Evolutionary conservation across 2,113 vertebrate genomes (phyloP).

Genomic region (Ochotona curzoniae): DNA sequence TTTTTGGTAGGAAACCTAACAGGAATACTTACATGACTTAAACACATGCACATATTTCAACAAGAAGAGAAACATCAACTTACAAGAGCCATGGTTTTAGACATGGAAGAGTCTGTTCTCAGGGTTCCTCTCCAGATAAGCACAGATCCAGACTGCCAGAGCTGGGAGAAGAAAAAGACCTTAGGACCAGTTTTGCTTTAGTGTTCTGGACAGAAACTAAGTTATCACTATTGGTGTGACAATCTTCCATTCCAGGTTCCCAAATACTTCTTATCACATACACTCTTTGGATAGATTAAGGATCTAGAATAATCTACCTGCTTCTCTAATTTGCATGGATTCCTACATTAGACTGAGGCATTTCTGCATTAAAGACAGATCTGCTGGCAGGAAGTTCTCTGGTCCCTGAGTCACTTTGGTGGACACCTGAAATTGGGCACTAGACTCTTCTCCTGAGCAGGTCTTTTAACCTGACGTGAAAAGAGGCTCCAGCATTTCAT

Average conservation of each 20-base stretch:
- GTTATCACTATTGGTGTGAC: not conserved
- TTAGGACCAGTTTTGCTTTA: not conserved
- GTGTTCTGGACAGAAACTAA: not conserved
- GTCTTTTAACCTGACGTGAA: not conserved
- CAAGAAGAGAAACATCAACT: slow-evolving; percentile 16
- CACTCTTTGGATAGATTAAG: not conserved
- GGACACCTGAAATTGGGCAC: not conserved
- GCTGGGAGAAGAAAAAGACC: slow-evolving; percentile 36
- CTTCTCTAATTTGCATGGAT: not conserved
- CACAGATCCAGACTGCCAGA: slow-evolving; percentile 26
- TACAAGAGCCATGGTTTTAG: slow-evolving; percentile 47
- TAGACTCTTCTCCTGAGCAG: not conserved
- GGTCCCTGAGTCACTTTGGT: not conserved
- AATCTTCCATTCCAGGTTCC: not conserved
- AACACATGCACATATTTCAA: not conserved
- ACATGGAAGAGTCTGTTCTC: not conserved
- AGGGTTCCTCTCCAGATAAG: slow-evolving; percentile 12
- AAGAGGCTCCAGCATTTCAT: not conserved
- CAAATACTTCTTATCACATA: not conserved
- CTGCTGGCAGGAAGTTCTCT: not conserved
- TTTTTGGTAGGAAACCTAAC: not conserved
- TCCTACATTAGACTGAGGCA: not conserved
- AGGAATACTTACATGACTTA: slow-evolving; percentile 3
- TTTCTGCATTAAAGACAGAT: not conserved
- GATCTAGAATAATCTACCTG: not conserved